Base-by-base conservation (phyloP, 2,797 vertebrate genomes). In the Pseudomugil tenellus region DNA sequence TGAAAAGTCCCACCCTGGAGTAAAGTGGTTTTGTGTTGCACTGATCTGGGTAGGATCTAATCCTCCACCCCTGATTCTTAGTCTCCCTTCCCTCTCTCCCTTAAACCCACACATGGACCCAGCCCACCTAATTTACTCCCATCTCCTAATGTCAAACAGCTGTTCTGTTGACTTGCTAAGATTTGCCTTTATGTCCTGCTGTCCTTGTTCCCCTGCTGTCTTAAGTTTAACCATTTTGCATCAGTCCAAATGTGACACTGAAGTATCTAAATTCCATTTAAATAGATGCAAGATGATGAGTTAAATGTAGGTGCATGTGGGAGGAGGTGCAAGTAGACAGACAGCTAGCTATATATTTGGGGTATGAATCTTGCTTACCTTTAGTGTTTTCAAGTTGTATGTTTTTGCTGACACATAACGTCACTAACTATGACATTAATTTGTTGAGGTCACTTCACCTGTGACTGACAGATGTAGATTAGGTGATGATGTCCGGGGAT, bases 61-160 rank as follows among this genome's bases (percentile, higher is more conserved):
- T 63, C 85, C 83, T 81, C 75, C 80, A 67, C 73, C 79, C 73
- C 23, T 63, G 63, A 81, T 54, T 81, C 74, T 49, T 79, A 52
- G 58, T 75, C 83, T 78, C 56, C 70, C 66, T 34, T 67, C 48
- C 58, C 35, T 63, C 41, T 72, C 41, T 72, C 39, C 54, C 62
- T 46, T 71, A 70, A 84, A 83, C 65, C 62, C 67, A 63, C 72
- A 79, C 53, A 69, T 5, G 17, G 49, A 83, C 84, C 75, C 77
- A 76, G 72, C 84, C 84, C 75, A 79, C 81, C 70, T 73, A 74
- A 82, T 84, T 81, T 64, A 82, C 81, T 78, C 72, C 82, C 84
- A 57, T 76, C 77, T 64, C 74, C 65, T 91, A 93, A 93, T 91
- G 83, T 76, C 70, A 89, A 91, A 89, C 92, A 92, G 88, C 88